A percentile compares a stretch with the other conserved stretches of the same genome.
Conservation (phyloP, 1,140 invertebrate genomes). For the Hormaphis cornu region DNA sequence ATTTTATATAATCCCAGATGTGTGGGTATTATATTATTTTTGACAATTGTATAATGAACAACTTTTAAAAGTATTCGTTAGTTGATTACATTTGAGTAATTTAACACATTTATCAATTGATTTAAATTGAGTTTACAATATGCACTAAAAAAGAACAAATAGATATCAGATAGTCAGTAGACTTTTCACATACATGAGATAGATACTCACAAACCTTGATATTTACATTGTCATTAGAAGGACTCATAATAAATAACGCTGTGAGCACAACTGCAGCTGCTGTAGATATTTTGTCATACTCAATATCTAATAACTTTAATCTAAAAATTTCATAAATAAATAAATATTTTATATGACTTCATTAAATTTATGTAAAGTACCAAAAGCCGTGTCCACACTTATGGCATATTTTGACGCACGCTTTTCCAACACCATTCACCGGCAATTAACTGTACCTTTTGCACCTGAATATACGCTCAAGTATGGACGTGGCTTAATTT, state of each 20-base stretch:
- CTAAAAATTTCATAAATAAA: not conserved
- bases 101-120: not conserved
- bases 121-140: not conserved
- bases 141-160: not conserved
- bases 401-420: no score
- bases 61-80: no score
- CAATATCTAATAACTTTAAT: not conserved
- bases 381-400: no score
- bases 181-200: not conserved
- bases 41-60: no score
- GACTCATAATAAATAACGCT: not conserved
- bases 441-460: no score
- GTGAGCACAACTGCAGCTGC: not conserved
- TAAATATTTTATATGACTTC: not conserved
- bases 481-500: no score
- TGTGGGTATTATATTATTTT: no score
- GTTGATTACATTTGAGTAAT: no score
- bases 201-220: not conserved
- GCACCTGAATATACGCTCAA: no score
- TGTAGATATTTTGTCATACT: conserved; percentile 4
- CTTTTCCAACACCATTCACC: no score
- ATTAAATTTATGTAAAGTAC: not conserved
- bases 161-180: not conserved
- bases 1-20: no score
- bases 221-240: not conserved